Conservation (phyloP, 2,113 vertebrate genomes). For the Sula dactylatra region DNA sequence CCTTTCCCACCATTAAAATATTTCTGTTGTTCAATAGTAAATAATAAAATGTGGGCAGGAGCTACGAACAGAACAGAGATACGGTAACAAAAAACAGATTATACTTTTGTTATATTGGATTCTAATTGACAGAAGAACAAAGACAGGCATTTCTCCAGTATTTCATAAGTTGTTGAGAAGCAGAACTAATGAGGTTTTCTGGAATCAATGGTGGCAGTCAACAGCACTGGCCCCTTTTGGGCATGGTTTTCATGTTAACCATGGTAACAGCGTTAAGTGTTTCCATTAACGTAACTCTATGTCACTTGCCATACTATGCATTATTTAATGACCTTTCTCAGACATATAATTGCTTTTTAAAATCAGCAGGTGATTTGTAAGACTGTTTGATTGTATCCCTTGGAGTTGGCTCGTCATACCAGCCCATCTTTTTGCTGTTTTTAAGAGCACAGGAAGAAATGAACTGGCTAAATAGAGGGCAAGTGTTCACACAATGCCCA, state of each 20-base stretch:
- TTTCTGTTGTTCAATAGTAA: background rate
- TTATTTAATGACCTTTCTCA: slow-evolving; percentile 38
- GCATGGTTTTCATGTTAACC: background rate
- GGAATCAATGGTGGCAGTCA: background rate
- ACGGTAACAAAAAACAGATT: background rate
- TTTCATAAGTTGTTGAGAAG: background rate
- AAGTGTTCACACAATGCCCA: background rate
- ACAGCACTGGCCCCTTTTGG: background rate
- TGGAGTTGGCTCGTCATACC: background rate
- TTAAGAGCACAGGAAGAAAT: background rate
- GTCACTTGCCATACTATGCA: background rate
- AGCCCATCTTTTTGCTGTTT: background rate
- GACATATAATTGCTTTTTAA: slow-evolving; percentile 15
- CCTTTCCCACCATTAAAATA: background rate
- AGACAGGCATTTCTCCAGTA: background rate
- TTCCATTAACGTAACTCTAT: background rate
- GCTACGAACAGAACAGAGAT: background rate
- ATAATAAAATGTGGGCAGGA: background rate
- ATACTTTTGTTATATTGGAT: background rate
- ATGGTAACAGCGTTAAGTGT: slow-evolving; percentile 15
- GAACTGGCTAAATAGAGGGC: background rate
- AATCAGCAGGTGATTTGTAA: slow-evolving; percentile 21
- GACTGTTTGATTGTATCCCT: background rate
- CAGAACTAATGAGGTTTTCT: slow-evolving; percentile 38
- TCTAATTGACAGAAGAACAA: slow-evolving; percentile 28